phyloP scores from a whole-genome alignment of 2,797 vertebrate species.

The Aphelocoma californica region DNA sequence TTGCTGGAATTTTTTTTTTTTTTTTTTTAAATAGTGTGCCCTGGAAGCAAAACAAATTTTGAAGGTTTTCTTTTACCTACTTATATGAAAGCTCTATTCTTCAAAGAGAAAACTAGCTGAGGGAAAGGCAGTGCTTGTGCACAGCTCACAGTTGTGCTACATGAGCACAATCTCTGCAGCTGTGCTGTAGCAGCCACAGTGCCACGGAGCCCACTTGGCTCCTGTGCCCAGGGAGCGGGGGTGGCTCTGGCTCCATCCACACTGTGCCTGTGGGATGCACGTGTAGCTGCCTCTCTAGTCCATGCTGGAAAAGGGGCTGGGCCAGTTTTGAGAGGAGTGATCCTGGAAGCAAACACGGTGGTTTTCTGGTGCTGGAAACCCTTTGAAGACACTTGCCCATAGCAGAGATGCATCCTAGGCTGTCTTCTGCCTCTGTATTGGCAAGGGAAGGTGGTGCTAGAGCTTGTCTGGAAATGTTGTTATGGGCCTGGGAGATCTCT shows the following conservation, averaged over 20 bases:
- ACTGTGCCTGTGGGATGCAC: accelerated
- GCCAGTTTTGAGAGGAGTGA: neutral
- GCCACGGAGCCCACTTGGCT: neutral
- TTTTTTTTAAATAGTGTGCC: neutral
- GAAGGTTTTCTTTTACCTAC: neutral
- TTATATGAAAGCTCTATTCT: neutral
- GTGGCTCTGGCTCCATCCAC: neutral
- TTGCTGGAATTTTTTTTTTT: neutral
- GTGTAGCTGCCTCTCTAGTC: neutral
- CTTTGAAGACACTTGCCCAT: neutral
- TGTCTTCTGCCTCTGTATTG: neutral
- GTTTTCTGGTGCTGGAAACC: neutral
- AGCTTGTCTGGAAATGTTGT: neutral
- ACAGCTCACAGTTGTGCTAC: accelerated
- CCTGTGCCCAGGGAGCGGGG: neutral
- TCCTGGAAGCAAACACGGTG: neutral
- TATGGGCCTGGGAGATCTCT: neutral
- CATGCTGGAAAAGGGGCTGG: neutral
- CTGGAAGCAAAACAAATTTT: neutral
- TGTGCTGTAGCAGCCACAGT: neutral
- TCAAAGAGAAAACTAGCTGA: neutral
- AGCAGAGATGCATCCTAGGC: neutral
- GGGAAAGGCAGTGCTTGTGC: neutral
- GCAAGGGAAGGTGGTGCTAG: neutral
- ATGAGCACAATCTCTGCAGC: neutral